Evolutionary conservation across 1,140 invertebrate genomes (phyloP).

Genomic region (Zaprionus capensis): DNA sequence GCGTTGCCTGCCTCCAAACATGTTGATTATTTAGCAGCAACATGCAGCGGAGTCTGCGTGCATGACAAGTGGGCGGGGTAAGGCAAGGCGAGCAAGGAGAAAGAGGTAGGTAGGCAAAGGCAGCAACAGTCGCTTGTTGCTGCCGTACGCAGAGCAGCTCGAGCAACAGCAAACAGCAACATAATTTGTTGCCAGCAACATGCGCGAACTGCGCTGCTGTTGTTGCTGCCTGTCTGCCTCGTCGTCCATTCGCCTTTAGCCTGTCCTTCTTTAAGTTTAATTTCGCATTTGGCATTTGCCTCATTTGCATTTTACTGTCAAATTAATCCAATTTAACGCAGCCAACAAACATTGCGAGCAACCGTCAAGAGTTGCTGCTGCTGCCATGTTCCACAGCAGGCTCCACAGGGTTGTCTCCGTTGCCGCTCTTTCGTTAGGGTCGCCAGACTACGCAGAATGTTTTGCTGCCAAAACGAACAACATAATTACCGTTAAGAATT

Average conservation of each 20-base stretch:
- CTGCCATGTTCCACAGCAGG: conserved; percentile 8
- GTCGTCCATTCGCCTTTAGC: conserved; percentile 13
- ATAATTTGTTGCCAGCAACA: conserved; percentile 77
- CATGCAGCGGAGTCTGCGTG: conserved; percentile 34
- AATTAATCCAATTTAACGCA: conserved; percentile 84
- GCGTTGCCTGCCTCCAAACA: conserved; percentile 49
- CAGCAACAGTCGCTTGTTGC: conserved; percentile 21
- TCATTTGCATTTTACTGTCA: conserved; percentile 84
- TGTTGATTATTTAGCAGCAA: conserved; percentile 74
- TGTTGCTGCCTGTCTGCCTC: background rate
- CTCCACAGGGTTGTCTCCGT: conserved; percentile 23
- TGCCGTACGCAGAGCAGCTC: conserved; percentile 30
- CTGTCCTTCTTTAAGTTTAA: conserved; percentile 60
- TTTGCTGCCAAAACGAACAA: conserved; percentile 80
- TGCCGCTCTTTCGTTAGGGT: background rate
- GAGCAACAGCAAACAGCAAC: conserved; percentile 52
- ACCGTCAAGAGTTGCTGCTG: conserved; percentile 13
- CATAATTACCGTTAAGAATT: conserved; percentile 83
- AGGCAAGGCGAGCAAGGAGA: background rate
- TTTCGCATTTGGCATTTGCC: conserved; percentile 73
- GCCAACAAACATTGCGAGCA: conserved; percentile 26
- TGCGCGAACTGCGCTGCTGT: conserved; percentile 6
- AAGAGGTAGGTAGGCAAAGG: background rate
- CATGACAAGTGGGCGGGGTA: conserved; percentile 26
- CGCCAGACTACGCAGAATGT: conserved; percentile 15